Evolutionary conservation across 2,888 invertebrate genomes (phyloP), one percentile per base, ranked within the genome.

Genomic region (Andrena minutula): DNA sequence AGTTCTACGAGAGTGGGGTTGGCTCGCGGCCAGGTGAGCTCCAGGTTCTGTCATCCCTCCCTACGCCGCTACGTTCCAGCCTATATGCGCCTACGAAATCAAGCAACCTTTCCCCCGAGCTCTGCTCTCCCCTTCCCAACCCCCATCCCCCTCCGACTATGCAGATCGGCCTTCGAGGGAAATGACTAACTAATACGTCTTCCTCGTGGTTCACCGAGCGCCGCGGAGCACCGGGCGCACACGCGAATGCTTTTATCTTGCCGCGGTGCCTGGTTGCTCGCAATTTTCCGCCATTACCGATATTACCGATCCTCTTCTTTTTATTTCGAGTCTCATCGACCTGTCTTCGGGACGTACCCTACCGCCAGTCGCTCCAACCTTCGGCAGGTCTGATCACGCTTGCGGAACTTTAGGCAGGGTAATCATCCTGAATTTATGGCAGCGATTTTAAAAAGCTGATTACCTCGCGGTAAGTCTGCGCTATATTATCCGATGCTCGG

Each of bases 21-120:
- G 93, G 93, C 93, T 87, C 83, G 70, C 75, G 77, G 92, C 93
- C 93, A 93, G 92, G 90, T 93, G 90, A 90, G 91, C 91, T 91
- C 87, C 87, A 88, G 84, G 83, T 89, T 91, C 88, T 91, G 90
- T 92, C 91, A 82, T 83, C 78, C 89, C 84, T 85, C 72, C 41
- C 87, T 85, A 80, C 84, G 79, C 78, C 76, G 58, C 79, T 74
- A 68, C 75, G 78, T 79, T 73, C 63, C 83, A 74, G 77, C 74
- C 85, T 85, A 85, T 80, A 75, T 74, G 69, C 84, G 81, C 79
- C 76, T 86, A 89, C 74, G 82, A 70, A 85, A 88, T 88, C 86
- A 75, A 78, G 78, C 83, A 66, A 77, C 74, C 41, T 41, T 41
- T 41, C 41, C 41, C 41, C 41, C 41, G 41, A 41, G 41, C 41